phyloP scores from a whole-genome alignment of 2,113 vertebrate genomes.

The Ochotona princeps region DNA sequence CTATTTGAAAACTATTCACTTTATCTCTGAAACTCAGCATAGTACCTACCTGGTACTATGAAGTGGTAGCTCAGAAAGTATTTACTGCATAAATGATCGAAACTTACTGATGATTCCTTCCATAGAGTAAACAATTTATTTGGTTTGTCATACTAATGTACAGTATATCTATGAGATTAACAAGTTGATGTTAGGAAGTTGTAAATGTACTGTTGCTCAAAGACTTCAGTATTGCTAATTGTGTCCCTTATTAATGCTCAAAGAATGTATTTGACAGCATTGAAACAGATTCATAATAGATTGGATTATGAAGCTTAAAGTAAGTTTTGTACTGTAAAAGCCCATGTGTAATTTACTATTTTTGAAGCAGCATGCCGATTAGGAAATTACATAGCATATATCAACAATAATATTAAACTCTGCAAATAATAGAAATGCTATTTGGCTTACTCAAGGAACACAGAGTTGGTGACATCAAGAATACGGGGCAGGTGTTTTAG shows the following conservation, averaged over 20 bases:
- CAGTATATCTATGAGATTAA: background rate
- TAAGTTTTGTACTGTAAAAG: background rate
- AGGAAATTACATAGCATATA: background rate
- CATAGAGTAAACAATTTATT: background rate
- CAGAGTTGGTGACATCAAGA: background rate
- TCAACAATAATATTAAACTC: background rate
- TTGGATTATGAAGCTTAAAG: constrained; percentile 6
- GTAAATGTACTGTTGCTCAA: background rate
- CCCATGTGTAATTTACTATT: background rate
- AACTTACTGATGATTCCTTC: background rate
- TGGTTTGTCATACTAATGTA: background rate
- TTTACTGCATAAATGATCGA: background rate
- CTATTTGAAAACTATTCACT: background rate
- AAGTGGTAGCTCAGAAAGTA: background rate
- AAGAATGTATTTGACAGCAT: background rate
- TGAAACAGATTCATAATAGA: background rate
- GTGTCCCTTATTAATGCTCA: background rate
- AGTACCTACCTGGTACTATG: background rate
- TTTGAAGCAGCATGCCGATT: constrained; percentile 21
- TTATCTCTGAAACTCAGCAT: background rate
- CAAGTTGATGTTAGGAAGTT: background rate
- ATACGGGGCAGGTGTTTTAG: too few relatives aligned
- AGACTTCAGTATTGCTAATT: background rate
- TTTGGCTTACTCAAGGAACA: background rate
- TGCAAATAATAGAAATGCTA: background rate